Conservation (phyloP, 2,113 vertebrate genomes). For the Chunga burmeisteri region DNA sequence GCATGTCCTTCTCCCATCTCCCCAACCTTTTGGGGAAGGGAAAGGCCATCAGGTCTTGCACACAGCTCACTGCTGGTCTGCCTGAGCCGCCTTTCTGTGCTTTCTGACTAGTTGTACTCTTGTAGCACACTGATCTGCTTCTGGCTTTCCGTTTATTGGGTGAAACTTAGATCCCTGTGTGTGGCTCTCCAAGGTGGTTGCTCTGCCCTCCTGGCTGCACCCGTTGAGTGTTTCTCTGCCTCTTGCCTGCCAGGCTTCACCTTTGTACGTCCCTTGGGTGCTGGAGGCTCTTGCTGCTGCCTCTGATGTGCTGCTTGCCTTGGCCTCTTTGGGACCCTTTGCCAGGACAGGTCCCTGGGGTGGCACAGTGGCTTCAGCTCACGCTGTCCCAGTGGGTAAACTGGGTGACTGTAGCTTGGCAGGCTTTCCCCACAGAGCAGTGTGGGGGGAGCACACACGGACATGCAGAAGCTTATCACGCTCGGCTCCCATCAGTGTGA, state of each 20-base stretch:
- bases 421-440: neutral
- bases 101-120: neutral
- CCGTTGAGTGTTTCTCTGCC: neutral
- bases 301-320: neutral
- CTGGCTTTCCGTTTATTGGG: neutral
- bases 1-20: neutral
- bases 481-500: neutral
- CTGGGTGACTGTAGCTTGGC: neutral
- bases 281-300: neutral
- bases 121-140: neutral
- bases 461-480: neutral
- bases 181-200: neutral
- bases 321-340: neutral
- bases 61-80: neutral
- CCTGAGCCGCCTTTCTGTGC: neutral
- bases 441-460: neutral
- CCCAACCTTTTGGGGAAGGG: neutral
- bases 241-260: neutral
- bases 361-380: neutral
- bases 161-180: accelerated
- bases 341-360: neutral
- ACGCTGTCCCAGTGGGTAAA: neutral
- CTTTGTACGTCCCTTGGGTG: neutral
- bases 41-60: neutral
- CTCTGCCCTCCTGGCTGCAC: neutral